Evolutionary conservation across 2,113 vertebrate species (phyloP).

Genomic region (Bagarius yarrelli): DNA sequence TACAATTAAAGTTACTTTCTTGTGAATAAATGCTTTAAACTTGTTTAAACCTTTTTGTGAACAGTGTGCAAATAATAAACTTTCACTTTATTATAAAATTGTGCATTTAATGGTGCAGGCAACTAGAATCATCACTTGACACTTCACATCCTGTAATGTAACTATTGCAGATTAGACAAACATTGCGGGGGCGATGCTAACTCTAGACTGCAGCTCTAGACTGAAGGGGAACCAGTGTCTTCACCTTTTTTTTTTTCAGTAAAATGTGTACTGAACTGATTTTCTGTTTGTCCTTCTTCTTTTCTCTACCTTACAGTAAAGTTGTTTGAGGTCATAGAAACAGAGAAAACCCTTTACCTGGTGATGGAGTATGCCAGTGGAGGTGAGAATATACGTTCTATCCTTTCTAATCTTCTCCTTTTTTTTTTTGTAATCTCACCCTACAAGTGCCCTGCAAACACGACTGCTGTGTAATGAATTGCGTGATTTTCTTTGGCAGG

Average conservation of each 20-base stretch:
- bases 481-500: slow-evolving; percentile 68
- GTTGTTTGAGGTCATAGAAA: slow-evolving; percentile 89
- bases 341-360: slow-evolving; percentile 88
- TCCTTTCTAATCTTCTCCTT: background rate
- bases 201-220: too few relatives aligned
- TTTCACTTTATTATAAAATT: too few relatives aligned
- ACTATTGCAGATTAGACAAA: too few relatives aligned
- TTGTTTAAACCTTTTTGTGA: too few relatives aligned
- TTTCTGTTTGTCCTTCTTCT: slow-evolving; percentile 16
- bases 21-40: too few relatives aligned
- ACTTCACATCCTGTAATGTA: too few relatives aligned
- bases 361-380: slow-evolving; percentile 90
- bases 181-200: too few relatives aligned
- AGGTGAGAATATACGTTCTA: slow-evolving; percentile 68
- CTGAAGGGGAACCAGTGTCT: background rate
- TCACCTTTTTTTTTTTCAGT: background rate
- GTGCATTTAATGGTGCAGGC: too few relatives aligned
- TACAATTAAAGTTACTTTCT: too few relatives aligned
- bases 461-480: slow-evolving; percentile 20
- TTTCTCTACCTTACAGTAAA: slow-evolving; percentile 72
- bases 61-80: too few relatives aligned
- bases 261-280: background rate
- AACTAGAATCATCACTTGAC: too few relatives aligned
- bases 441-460: background rate
- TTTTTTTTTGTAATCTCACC: background rate